Evolutionary conservation across 2,113 vertebrate genomes (phyloP).

Genomic region (Poecilia latipinna): DNA sequence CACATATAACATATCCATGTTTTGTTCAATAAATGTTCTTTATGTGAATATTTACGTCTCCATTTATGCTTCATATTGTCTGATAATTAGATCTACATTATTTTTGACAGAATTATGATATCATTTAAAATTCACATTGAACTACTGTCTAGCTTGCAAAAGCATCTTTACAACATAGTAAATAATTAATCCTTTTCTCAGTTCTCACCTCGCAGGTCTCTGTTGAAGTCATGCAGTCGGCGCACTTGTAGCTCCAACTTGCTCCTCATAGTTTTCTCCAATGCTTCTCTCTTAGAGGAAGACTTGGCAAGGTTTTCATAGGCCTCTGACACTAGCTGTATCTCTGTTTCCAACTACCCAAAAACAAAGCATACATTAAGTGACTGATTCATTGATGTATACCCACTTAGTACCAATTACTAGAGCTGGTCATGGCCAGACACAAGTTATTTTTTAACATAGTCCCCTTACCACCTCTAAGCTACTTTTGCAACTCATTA

Average conservation of each 20-base stretch:
- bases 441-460: no score
- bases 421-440: not conserved
- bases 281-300: slow-evolving; percentile 91
- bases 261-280: slow-evolving; percentile 98
- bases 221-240: slow-evolving; percentile 97
- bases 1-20: not conserved
- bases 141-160: no score
- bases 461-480: no score
- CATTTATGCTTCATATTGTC: no score
- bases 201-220: slow-evolving; percentile 92
- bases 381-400: not conserved
- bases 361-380: not conserved
- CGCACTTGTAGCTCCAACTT: slow-evolving; percentile 97
- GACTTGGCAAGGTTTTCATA: slow-evolving; percentile 98
- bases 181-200: not conserved
- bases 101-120: no score
- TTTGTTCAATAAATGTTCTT: not conserved
- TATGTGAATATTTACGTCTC: no score
- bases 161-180: no score
- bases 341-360: slow-evolving; percentile 93
- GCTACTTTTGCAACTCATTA: no score
- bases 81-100: no score
- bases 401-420: not conserved
- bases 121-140: no score
- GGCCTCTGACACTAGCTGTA: slow-evolving; percentile 94